phyloP scores from a whole-genome alignment of 2,888 invertebrate genomes.

The Nezara viridula region DNA sequence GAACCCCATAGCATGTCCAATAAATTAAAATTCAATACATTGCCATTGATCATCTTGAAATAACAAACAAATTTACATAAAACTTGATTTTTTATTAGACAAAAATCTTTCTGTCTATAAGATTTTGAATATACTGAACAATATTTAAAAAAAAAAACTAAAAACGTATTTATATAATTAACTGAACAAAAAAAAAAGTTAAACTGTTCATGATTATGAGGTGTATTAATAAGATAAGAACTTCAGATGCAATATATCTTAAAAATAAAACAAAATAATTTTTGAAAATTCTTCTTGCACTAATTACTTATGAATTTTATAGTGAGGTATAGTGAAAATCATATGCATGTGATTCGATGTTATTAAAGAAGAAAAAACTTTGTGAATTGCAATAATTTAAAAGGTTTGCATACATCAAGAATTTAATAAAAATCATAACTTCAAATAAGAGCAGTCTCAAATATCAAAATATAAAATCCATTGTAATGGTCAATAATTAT shows the following conservation, averaged over 20 bases:
- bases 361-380: too few species aligned
- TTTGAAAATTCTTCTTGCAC: neutral
- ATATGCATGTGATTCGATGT: too few species aligned
- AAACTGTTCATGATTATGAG: neutral
- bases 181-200: neutral
- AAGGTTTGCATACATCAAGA: too few species aligned
- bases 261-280: neutral
- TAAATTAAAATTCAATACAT: too few species aligned
- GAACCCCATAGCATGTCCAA: neutral
- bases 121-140: neutral
- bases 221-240: neutral
- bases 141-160: too few species aligned
- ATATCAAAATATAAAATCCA: conserved; percentile 12
- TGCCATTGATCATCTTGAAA: too few species aligned
- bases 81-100: neutral
- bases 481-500: neutral
- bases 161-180: too few species aligned
- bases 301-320: neutral
- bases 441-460: neutral
- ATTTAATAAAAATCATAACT: too few species aligned
- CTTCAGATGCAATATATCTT: neutral
- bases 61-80: neutral
- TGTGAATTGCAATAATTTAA: too few species aligned
- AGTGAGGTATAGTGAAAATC: neutral
- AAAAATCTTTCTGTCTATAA: neutral